phyloP scores from a whole-genome alignment of 2,797 vertebrate species.

The Argentina silus region DNA sequence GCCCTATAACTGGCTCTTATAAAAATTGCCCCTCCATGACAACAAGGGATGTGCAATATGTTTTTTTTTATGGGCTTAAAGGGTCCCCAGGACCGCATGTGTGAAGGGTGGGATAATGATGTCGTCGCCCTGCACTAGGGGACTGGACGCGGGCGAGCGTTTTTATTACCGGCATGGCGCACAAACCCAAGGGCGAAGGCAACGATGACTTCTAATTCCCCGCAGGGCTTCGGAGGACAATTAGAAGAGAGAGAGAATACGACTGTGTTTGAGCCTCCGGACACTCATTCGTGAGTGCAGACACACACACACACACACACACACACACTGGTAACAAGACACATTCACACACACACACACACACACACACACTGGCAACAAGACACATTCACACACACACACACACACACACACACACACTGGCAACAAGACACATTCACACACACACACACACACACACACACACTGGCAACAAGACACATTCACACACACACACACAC shows the following conservation, averaged over 20 bases:
- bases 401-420: slow-evolving; percentile 8
- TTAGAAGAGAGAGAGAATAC: slow-evolving; percentile 65
- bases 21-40: slow-evolving; percentile 75
- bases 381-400: slow-evolving; percentile 15
- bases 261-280: slow-evolving; percentile 65
- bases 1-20: slow-evolving; percentile 76
- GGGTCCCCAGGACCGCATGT: slow-evolving; percentile 58
- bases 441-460: slow-evolving; percentile 27
- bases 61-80: slow-evolving; percentile 55
- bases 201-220: slow-evolving; percentile 66
- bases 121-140: slow-evolving; percentile 65
- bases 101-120: slow-evolving; percentile 74
- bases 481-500: not conserved
- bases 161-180: slow-evolving; percentile 69
- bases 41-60: slow-evolving; percentile 59
- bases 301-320: slow-evolving; percentile 9
- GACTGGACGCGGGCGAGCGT: slow-evolving; percentile 39
- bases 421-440: slow-evolving; percentile 23
- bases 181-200: slow-evolving; percentile 81
- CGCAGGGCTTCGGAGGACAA: slow-evolving; percentile 68
- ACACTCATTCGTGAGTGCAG: slow-evolving; percentile 24
- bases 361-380: slow-evolving; percentile 15
- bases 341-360: slow-evolving; percentile 25
- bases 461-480: slow-evolving; percentile 15
- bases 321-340: slow-evolving; percentile 19